Base-by-base conservation (phyloP, 2,888 invertebrate species). In the Microchrysa polita region DNA sequence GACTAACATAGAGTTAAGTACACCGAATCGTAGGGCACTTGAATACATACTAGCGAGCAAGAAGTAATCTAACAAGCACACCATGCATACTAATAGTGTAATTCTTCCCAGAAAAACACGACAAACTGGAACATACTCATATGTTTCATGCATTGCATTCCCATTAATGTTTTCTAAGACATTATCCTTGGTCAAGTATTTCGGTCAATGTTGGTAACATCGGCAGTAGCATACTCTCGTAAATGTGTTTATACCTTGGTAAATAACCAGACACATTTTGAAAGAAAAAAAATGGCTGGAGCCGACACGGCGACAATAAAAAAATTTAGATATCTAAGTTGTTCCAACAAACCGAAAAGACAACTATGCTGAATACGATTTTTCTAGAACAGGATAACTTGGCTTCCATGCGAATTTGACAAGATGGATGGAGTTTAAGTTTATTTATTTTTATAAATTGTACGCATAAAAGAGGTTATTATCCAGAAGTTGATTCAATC, bases 181-280 rank as follows among this genome's bases (percentile, higher is more conserved):
- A 7, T 34, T 34, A 34, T 34, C 27, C 27, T 34, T 34, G 7
- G 4, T 34, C 27, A 2, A 34, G 27, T 34, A 34, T 7, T 34
- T 34, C 7, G 27, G 48, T 48, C n/a, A 34, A 34, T 22, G 20
- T 16, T 65, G 22, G 22, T 22, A 5, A 34, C 69, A 7, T 12
- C 7, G 27, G 55, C 55, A n/a, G 18, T 53, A n/a, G 23, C 48
- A 9, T 22, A 48, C 23, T 53, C 55, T 67, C 53, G 34, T 53
- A 16, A 53, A 69, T 55, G 4, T 55, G 55, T 40, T 55, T 40
- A 10, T 59, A 42, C 57, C 55, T n/a, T 69, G 69, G 34, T 55
- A 69, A n/a, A 69, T 55, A 69, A 69, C 34, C 55, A 20, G n/a
- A n/a, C 34, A 69, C 22, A 69, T 55, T 69, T 55, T 42, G 34